phyloP scores from a whole-genome alignment of 2,888 invertebrate genomes.

The Mimas tiliae region DNA sequence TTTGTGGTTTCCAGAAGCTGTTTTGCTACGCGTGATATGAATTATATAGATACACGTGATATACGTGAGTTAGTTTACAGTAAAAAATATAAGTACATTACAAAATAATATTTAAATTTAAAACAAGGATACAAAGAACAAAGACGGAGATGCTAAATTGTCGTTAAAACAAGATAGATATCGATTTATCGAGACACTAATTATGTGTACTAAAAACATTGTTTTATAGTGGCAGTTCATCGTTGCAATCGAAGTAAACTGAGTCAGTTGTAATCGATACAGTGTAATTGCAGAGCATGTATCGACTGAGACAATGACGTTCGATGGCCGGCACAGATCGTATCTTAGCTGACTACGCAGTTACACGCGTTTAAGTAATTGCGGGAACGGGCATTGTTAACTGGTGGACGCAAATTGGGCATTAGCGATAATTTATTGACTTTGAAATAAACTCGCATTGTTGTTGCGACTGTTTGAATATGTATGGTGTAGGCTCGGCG shows the following conservation, averaged over 20 bases:
- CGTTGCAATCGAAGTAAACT: conserved; percentile 67
- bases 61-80: conserved; percentile 55
- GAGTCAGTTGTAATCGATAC: conserved; percentile 80
- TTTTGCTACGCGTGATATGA: conserved; percentile 64
- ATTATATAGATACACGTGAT: conserved; percentile 51
- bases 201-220: conserved; percentile 73
- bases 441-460: conserved; percentile 80
- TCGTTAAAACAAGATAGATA: conserved; percentile 53
- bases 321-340: conserved; percentile 68
- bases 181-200: conserved; percentile 67
- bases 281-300: conserved; percentile 78
- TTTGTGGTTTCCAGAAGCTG: conserved; percentile 71
- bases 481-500: conserved; percentile 73
- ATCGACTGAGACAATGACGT: conserved; percentile 79
- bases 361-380: conserved; percentile 84
- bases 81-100: conserved; percentile 45
- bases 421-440: conserved; percentile 83
- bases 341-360: conserved; percentile 73
- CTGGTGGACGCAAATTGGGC: conserved; percentile 82
- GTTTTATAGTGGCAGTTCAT: conserved; percentile 76
- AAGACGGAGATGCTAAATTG: conserved; percentile 55
- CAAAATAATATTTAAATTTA: conserved; percentile 47
- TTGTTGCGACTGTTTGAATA: conserved; percentile 78
- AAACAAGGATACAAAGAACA: conserved; percentile 38
- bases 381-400: conserved; percentile 83